Base-by-base conservation (phyloP, 2,888 invertebrate species). In the Synergus itoensis region DNA sequence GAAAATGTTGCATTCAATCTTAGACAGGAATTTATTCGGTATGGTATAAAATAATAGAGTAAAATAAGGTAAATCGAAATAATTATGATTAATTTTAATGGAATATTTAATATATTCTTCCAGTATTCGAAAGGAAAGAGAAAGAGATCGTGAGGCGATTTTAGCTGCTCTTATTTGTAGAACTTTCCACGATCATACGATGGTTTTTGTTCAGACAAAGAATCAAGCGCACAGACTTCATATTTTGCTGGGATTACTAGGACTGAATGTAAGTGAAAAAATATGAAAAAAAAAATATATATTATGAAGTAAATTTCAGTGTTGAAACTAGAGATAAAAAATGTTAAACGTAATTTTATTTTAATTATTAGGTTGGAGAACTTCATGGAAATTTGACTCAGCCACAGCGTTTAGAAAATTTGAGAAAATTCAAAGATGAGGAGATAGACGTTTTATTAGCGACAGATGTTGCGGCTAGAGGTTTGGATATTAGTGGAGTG, bases 201-300 rank as follows among this genome's bases (percentile, higher is more conserved):
- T 99, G 93, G 95, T 99, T 60, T 99, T 99, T 93, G 98, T 99
- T 45, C 98, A 98, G 92, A 99, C 99, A 0, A 99, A 99, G 93
- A 96, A 96, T 83, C 98, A 98, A 91, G 99, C 99, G 2, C 99
- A 99, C 92, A 94, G 98, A 16, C 93, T 99, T 84, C 98, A 99
- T 90, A 97, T 99, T 79, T 93, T 99, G 0, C 93, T 99, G 1
- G 99, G 99, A 0, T 93, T 99, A 76, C 93, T 99, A 48, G 98
- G 98, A 0, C 93, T 99, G 1, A 97, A 96, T 92, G 96, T 97
- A 43, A 94, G 93, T 67, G 4, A 77, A 93, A 64, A 43, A 36
- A n/a, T 62, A n/a, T n/a, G n/a, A n/a, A n/a, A n/a, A n/a, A n/a
- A n/a, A n/a, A n/a, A n/a, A n/a, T n/a, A n/a, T n/a, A n/a, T n/a